Base-by-base conservation (phyloP, 2,797 vertebrate species). In the Chaetodon trifasciatus region DNA sequence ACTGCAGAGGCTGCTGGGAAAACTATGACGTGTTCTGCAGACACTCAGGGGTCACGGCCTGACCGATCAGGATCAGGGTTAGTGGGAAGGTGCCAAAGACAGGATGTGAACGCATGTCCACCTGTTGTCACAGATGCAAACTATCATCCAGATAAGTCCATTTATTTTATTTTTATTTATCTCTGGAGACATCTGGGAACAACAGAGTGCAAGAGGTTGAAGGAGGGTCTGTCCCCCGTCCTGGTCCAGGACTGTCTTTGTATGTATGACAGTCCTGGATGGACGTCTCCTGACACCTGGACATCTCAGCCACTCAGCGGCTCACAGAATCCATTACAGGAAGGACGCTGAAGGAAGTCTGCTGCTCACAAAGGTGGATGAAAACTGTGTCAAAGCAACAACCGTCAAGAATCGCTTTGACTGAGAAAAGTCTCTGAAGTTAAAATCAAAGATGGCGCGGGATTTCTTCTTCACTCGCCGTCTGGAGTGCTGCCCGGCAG, bases 11-110 rank as follows among this genome's bases (percentile, higher is more conserved):
- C 86, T 87, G 83, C 90, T 91, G 89, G 89, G 86, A 75, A 89
- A 90, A 56, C 44, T 62, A 80, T 11, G 57, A 81, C 46, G 87
- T 83, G 79, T 83, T 92, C 85, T 87, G 89, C 88, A 87, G 89
- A 92, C 85, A 75, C 86, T 95, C 94, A 91, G 92, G 93, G 93
- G 89, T 92, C 86, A 82, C 66, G 66, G 87, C 86, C 92, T 82
- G 78, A 87, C 85, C 81, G 53, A 44, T 86, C 83, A 80, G 74
- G 88, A 82, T 89, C 86, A 82, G 86, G 86, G 86, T 84, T 74
- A 49, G 71, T 75, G 52, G 74, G 79, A 87, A 88, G 87, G 87
- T 89, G 84, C 90, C 88, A 90, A 91, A 89, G 88, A 88, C 53
- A 5, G 79, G 62, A 86, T 69, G 40, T 75, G 67, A 74, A 77